Evolutionary conservation across 2,797 vertebrate species (phyloP), one percentile per base, ranked within the genome.

Genomic region (Odontamblyopus rebecca): DNA sequence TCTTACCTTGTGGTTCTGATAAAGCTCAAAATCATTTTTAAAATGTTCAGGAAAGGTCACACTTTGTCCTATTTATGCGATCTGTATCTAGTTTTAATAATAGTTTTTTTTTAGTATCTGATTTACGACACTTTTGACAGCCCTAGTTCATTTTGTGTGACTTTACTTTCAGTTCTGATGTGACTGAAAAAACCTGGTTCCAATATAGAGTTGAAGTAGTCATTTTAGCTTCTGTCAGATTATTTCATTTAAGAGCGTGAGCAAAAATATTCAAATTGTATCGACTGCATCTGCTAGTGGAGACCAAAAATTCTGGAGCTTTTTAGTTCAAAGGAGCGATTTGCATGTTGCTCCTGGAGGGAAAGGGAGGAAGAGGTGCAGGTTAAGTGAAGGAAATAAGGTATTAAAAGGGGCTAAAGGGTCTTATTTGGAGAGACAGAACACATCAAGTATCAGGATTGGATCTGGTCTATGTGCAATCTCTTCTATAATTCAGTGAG

Each of bases 321-420:
- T 78, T 82, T 30, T 53, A 77, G 79, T 85, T 83, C 73, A 82
- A 84, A 85, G 78, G 61, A 27, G 30, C 70, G 56, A 87, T 88
- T 86, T 85, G 83, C 83, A 86, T 82, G 69, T 6, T 5, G 27
- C 50, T 53, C 64, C 74, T 12, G 29, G 29, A 53, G 59, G 59
- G 56, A 70, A 77, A 70, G 75, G 4, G 73, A 72, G 67, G 48
- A 64, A 53, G 61, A 73, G 74, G 78, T 79, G 63, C 81, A 77
- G 78, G 82, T 87, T 74, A 86, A 82, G 71, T 76, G 67, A 81
- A 74, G 72, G 73, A 76, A 85, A 81, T 70, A 69, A 66, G 73
- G 79, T 84, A 81, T 85, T 74, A 83, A 88, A 54, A 69, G 60
- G 16, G 61, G 80, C 72, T 82, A 87, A 89, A 83, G 59, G 65